These are phyloP conservation scores for Sebastes steindachneri DNA, from an alignment of 2,797 vertebrate species.

Conservation along the genomic window DNA sequence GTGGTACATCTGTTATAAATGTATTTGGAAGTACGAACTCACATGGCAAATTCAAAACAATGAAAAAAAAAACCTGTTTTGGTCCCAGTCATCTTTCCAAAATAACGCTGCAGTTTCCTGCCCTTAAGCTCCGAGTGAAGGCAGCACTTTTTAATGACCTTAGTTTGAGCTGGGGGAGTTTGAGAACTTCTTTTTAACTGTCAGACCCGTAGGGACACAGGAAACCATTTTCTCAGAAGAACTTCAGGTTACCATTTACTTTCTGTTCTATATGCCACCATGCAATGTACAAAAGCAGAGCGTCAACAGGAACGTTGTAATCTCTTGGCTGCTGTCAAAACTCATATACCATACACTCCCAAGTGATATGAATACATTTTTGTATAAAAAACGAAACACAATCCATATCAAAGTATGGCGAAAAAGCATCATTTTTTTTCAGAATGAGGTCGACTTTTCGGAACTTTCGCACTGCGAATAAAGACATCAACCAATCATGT, in stretches of 20 bases:
- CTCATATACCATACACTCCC: neutral
- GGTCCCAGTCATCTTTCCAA: conserved; percentile 21
- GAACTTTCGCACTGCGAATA: neutral
- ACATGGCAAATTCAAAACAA: conserved; percentile 9
- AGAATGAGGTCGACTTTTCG: rapidly evolving
- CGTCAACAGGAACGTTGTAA: conserved; percentile 15
- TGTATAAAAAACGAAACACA: neutral
- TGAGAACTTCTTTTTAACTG: conserved; percentile 55
- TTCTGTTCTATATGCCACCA: conserved; percentile 23
- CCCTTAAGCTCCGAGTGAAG: conserved; percentile 42
- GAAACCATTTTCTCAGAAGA: conserved; percentile 36
- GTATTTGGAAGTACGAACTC: neutral
- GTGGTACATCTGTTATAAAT: neutral
- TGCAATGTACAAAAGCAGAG: conserved; percentile 3
- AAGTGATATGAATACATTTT: neutral
- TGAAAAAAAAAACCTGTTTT: conserved; percentile 10
- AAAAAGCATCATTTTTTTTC: neutral
- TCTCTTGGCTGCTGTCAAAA: conserved; percentile 25
- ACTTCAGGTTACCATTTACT: conserved; percentile 33
- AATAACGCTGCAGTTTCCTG: conserved; percentile 36
- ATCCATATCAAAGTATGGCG: neutral
- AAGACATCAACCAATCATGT: too few relatives aligned
- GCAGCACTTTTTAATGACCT: conserved; percentile 66
- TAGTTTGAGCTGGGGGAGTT: conserved; percentile 46
- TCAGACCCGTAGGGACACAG: conserved; percentile 35